A percentile compares a stretch with the other conserved stretches of the same genome.
Evolutionary conservation across 2,888 invertebrate genomes (phyloP).

Genomic region (Hymenopus coronatus): DNA sequence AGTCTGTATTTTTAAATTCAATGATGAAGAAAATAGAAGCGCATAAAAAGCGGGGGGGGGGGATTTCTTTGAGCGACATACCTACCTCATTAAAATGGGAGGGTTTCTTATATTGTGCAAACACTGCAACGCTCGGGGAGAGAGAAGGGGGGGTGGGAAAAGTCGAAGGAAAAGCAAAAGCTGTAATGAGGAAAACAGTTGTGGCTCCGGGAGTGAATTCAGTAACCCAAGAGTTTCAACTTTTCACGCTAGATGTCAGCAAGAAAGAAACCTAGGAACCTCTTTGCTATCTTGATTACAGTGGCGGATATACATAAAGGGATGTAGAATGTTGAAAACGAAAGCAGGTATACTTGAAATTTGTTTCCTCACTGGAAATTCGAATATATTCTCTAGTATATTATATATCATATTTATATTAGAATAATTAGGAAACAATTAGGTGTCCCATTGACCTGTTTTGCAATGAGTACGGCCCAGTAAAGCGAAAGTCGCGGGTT

Average conservation of each 20-base stretch:
- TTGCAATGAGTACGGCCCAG: no score
- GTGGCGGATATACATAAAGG: background rate
- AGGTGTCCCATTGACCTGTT: no score
- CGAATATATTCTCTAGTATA: no score
- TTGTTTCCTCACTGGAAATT: no score
- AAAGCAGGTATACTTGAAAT: no score
- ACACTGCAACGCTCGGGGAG: background rate
- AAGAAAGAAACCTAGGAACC: background rate
- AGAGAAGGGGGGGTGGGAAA: no score
- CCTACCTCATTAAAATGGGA: background rate
- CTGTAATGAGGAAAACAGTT: background rate
- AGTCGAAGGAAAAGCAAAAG: background rate
- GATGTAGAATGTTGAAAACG: no score
- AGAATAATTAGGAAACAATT: no score
- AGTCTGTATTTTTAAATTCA: background rate
- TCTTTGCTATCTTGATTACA: background rate
- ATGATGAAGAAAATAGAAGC: background rate
- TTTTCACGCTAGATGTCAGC: background rate
- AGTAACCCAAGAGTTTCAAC: background rate
- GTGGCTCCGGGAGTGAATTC: background rate
- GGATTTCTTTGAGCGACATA: background rate
- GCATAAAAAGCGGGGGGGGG: background rate
- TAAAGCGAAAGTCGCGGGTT: no score
- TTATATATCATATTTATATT: no score
- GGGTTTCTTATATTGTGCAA: background rate